Conservation (phyloP, 2,113 vertebrate species). For the Menura novaehollandiae region DNA sequence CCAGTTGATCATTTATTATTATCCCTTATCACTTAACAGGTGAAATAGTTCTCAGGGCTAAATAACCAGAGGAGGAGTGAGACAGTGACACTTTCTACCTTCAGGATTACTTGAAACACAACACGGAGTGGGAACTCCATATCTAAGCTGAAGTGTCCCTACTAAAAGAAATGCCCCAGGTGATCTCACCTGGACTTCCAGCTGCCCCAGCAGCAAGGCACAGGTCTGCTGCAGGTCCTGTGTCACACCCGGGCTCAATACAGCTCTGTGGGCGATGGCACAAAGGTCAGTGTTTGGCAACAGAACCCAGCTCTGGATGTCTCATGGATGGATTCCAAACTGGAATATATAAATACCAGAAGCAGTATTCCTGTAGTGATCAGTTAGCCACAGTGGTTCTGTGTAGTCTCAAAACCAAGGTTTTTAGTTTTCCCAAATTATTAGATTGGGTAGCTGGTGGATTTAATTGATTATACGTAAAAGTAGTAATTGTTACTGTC, state of each 20-base stretch:
- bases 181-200: not conserved
- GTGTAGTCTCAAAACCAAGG: not conserved
- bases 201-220: not conserved
- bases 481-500: not conserved
- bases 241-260: not conserved
- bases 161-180: not conserved
- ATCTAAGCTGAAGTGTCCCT: not conserved
- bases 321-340: not conserved
- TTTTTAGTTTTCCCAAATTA: not conserved
- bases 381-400: not conserved
- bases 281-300: not conserved
- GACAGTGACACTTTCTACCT: not conserved
- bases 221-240: not conserved
- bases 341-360: not conserved
- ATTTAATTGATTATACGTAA: not conserved
- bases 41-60: not conserved
- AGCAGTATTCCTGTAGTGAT: not conserved
- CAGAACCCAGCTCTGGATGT: not conserved
- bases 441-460: not conserved
- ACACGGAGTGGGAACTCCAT: not conserved
- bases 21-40: not conserved
- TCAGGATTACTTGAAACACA: not conserved
- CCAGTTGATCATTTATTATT: not conserved
- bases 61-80: not conserved
- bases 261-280: not conserved